These are phyloP conservation scores for Crotalus helleri DNA, from an alignment of 2,113 vertebrate genomes.

Conservation along the genomic window DNA sequence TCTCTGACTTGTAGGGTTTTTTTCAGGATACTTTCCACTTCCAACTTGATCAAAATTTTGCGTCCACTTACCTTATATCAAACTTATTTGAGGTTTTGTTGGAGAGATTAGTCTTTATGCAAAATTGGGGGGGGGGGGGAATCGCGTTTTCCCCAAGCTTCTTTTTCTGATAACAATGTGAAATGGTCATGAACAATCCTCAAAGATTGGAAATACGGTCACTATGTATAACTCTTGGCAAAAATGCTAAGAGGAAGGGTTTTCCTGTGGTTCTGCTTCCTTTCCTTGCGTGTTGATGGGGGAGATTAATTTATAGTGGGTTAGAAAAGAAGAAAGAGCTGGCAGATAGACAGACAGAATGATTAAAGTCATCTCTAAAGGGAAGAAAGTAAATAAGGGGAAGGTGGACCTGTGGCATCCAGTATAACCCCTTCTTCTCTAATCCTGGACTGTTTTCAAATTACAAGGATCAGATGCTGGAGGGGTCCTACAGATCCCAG, in stretches of 20 bases:
- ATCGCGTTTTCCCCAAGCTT: not conserved
- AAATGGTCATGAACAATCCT: not conserved
- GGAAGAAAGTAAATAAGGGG: not conserved
- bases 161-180: not conserved
- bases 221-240: not conserved
- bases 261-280: not conserved
- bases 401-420: not conserved
- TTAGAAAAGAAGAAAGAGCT: not conserved
- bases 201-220: not conserved
- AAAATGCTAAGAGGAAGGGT: not conserved
- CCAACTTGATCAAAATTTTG: not conserved
- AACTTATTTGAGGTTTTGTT: not conserved
- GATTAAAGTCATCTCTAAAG: not conserved
- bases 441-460: not conserved
- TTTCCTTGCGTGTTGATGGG: not conserved
- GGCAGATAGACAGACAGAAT: not conserved
- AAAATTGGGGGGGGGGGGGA: not conserved
- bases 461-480: not conserved
- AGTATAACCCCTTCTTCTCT: not conserved
- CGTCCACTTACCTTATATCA: not conserved
- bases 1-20: too few relatives aligned
- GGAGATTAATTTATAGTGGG: not conserved
- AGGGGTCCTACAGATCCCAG: not conserved
- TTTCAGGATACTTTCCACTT: not conserved
- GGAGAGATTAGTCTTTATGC: not conserved